Percentiles rank a stretch among this genome's conserved stretches.
Conservation (phyloP, 2,113 vertebrate species). For the Ciconia boyciana region DNA sequence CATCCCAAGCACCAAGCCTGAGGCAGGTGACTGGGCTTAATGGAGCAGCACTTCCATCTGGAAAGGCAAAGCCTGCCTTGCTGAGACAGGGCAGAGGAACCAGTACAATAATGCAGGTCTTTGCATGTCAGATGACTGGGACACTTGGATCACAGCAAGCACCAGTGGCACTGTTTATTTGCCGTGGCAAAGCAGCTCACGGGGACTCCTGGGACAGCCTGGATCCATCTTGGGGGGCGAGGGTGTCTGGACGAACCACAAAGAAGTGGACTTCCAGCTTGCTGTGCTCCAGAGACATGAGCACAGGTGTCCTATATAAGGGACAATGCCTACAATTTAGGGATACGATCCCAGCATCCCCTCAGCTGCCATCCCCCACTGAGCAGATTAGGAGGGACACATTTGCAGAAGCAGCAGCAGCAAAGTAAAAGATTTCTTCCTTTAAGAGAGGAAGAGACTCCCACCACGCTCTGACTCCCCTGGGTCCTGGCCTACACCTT, state of each 20-base stretch:
- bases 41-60: background rate
- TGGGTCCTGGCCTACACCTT: background rate
- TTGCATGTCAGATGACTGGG: fast-evolving
- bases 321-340: background rate
- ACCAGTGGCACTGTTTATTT: background rate
- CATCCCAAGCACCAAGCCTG: background rate
- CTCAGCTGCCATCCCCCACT: fast-evolving
- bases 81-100: background rate
- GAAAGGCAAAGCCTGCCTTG: background rate
- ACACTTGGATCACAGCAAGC: fast-evolving
- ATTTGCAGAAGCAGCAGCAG: background rate
- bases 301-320: background rate
- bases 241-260: background rate
- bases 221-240: background rate
- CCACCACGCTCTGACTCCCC: background rate
- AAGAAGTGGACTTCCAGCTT: background rate
- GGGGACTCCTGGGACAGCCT: fast-evolving
- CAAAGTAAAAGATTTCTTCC: background rate
- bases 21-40: background rate
- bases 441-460: background rate
- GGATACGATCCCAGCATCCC: too few relatives aligned
- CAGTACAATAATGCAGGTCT: fast-evolving
- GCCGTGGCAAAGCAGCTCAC: background rate
- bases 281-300: background rate
- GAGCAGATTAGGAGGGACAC: background rate